phyloP scores from a whole-genome alignment of 2,113 vertebrate species.

The Todiramphus chloris region DNA sequence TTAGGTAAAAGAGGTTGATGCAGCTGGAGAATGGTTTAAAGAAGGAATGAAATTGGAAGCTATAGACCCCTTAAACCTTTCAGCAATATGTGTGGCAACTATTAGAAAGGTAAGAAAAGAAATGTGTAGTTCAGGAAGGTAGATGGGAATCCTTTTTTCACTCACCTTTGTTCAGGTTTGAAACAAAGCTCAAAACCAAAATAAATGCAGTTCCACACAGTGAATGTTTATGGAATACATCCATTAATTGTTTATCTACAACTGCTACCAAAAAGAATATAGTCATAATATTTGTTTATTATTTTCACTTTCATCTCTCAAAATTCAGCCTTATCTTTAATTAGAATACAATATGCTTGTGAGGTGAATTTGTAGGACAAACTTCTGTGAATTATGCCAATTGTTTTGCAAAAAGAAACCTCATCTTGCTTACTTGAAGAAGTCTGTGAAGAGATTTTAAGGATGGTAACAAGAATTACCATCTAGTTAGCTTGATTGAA shows the following conservation, averaged over 20 bases:
- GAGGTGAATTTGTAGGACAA: background rate
- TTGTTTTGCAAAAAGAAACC: background rate
- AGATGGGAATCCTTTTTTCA: background rate
- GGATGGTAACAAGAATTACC: background rate
- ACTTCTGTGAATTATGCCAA: background rate
- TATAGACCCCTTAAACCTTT: constrained; percentile 98
- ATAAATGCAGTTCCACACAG: background rate
- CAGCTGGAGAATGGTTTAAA: constrained; percentile 94
- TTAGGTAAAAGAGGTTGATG: constrained; percentile 94
- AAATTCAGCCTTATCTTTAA: background rate
- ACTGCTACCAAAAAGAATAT: background rate
- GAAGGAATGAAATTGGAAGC: constrained; percentile 99
- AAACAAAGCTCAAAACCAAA: background rate
- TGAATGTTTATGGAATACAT: background rate
- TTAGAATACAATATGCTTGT: background rate
- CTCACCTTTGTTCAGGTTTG: background rate
- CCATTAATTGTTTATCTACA: background rate
- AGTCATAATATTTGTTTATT: background rate
- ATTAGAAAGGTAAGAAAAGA: constrained; percentile 90
- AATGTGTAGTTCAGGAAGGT: background rate
- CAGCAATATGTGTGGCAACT: constrained; percentile 97
- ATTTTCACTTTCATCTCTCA: background rate
- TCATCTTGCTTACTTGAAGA: background rate
- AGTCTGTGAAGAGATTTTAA: background rate
- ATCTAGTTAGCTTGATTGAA: background rate